phyloP scores from a whole-genome alignment of 2,888 invertebrate species.

The Syritta pipiens region DNA sequence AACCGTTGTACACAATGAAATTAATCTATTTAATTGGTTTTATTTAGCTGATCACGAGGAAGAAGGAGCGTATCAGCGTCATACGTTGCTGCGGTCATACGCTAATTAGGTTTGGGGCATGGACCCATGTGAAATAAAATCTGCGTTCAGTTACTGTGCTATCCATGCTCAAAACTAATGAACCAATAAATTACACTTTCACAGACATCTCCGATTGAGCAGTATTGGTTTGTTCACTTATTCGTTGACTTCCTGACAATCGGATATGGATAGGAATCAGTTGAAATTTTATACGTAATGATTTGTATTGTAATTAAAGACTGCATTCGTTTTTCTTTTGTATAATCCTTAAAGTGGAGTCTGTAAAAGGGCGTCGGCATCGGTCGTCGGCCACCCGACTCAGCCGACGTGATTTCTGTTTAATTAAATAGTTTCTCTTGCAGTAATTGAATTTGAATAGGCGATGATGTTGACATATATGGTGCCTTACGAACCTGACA shows the following conservation, averaged over 20 bases:
- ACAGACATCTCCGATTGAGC: slow-evolving; percentile 7
- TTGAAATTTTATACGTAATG: too few relatives aligned
- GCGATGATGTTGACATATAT: slow-evolving; percentile 34
- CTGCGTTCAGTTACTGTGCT: slow-evolving; percentile 50
- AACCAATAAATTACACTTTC: slow-evolving; percentile 64
- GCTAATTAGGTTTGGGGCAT: slow-evolving; percentile 59
- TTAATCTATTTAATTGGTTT: slow-evolving; percentile 66
- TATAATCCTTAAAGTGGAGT: neutral
- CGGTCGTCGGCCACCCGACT: neutral
- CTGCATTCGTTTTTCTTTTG: neutral
- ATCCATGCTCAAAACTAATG: slow-evolving; percentile 51
- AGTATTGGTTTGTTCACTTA: neutral
- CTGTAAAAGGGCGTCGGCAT: too few relatives aligned
- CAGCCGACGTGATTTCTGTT: slow-evolving; percentile 2
- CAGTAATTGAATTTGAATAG: slow-evolving; percentile 48
- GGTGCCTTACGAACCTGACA: neutral
- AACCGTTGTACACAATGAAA: slow-evolving; percentile 47
- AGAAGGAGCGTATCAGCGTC: slow-evolving; percentile 14
- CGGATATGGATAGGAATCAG: too few relatives aligned
- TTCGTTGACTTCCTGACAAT: neutral
- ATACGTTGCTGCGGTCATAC: slow-evolving; percentile 54
- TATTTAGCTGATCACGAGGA: neutral
- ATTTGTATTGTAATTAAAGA: too few relatives aligned
- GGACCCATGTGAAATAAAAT: slow-evolving; percentile 33
- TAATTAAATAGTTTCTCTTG: slow-evolving; percentile 38